Evolutionary conservation across 2,888 invertebrate genomes (phyloP).

Genomic region (Auanema sp.): DNA sequence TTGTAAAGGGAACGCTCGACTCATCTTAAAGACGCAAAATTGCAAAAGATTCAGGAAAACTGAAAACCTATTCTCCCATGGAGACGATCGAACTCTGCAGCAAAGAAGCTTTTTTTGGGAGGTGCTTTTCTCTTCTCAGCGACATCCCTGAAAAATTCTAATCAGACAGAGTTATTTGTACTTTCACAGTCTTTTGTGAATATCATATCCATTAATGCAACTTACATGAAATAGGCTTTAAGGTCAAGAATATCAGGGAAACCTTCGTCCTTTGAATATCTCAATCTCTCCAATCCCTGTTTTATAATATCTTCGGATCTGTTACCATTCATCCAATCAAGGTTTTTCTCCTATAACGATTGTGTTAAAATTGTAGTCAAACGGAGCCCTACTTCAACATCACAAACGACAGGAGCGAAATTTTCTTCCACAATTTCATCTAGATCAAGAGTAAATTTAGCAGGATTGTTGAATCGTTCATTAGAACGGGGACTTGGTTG

Average conservation of each 20-base stretch:
- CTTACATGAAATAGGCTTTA: slow-evolving; percentile 29
- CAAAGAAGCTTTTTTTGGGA: slow-evolving; percentile 52
- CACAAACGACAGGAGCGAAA: slow-evolving; percentile 4
- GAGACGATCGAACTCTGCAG: slow-evolving; percentile 51
- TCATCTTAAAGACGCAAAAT: slow-evolving; percentile 12
- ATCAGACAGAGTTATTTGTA: no score
- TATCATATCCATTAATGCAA: no score
- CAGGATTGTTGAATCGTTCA: slow-evolving; percentile 14
- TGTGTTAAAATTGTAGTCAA: not conserved
- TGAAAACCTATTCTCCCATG: slow-evolving; percentile 38
- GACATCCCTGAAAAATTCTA: slow-evolving; percentile 15
- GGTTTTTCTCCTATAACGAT: slow-evolving; percentile 27
- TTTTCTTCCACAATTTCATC: slow-evolving; percentile 26
- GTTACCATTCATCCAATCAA: slow-evolving; percentile 17
- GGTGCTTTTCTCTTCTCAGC: slow-evolving; percentile 10
- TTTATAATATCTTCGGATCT: slow-evolving; percentile 11
- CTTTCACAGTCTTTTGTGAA: no score
- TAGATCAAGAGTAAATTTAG: slow-evolving; percentile 33
- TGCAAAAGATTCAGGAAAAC: no score
- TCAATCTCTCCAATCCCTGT: slow-evolving; percentile 5
- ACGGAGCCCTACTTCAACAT: not conserved
- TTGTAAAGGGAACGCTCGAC: slow-evolving; percentile 9
- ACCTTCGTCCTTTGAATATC: slow-evolving; percentile 49
- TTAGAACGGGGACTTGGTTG: slow-evolving; percentile 10
- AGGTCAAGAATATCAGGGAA: slow-evolving; percentile 57